A percentile compares a stretch with the other conserved stretches of the same genome.
Evolutionary conservation across 2,797 vertebrate genomes (phyloP).

Genomic region (Mycteria americana): DNA sequence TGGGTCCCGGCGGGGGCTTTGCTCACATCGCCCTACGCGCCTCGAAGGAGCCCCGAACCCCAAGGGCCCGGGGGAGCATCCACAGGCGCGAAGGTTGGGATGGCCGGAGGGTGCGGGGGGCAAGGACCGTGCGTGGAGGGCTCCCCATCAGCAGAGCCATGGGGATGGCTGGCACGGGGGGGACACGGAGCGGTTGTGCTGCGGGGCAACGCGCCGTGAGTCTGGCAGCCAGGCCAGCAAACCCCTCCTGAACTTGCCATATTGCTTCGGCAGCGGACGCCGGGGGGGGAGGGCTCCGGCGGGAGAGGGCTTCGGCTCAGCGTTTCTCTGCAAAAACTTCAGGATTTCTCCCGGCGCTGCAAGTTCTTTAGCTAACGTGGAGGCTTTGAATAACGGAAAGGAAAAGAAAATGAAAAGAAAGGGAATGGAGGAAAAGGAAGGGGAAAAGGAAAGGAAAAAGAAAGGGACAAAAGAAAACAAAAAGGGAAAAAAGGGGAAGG

Average conservation of each 20-base stretch:
- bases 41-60: background rate
- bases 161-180: background rate
- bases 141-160: background rate
- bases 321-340: background rate
- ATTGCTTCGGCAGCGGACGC: no score
- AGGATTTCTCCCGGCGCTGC: background rate
- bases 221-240: background rate
- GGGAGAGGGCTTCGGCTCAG: fast-evolving
- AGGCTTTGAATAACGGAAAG: background rate
- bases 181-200: fast-evolving
- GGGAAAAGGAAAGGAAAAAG: no score
- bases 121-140: fast-evolving
- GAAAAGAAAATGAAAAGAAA: background rate
- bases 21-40: fast-evolving
- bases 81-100: fast-evolving
- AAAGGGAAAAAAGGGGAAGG: fast-evolving
- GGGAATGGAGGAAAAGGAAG: fast-evolving
- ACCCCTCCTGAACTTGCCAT: background rate
- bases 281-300: fast-evolving
- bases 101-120: background rate
- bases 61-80: background rate
- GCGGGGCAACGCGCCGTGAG: fast-evolving
- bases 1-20: background rate
- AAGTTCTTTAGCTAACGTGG: background rate
- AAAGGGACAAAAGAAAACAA: no score